Evolutionary conservation across 1,140 invertebrate species (phyloP).

Genomic region (Hetaerina americana): DNA sequence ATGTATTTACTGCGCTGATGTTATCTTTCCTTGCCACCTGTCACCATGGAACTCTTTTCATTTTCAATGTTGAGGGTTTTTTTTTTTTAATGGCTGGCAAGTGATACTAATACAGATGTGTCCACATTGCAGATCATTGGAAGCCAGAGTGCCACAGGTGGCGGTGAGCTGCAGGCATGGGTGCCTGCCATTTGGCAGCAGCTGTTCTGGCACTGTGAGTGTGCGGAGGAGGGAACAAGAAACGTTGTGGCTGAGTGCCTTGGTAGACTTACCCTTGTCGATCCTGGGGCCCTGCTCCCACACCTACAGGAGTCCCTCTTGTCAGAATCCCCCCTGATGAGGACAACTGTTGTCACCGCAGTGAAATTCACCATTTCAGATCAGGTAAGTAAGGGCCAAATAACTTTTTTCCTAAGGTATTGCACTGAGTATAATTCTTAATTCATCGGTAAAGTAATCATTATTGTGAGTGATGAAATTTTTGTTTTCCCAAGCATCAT

Average conservation of each 20-base stretch:
- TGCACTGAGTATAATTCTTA: too few species aligned
- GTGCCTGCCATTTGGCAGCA: constrained; percentile 80
- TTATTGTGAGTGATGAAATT: too few species aligned
- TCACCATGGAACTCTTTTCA: too few species aligned
- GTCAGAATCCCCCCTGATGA: constrained; percentile 69
- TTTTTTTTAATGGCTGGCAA: too few species aligned
- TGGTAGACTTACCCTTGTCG: constrained; percentile 91
- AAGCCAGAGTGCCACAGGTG: constrained; percentile 63
- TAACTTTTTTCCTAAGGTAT: too few species aligned
- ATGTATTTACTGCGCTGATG: background rate
- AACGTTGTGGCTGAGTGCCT: constrained; percentile 98
- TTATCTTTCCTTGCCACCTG: background rate
- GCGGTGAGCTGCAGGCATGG: constrained; percentile 68
- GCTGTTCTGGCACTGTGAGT: constrained; percentile 88
- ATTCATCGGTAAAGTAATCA: too few species aligned
- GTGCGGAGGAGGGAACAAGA: constrained; percentile 89
- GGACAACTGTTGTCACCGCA: constrained; percentile 94
- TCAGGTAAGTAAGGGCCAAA: constrained; percentile 43
- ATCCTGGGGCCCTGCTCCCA: constrained; percentile 70
- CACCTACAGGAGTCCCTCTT: constrained; percentile 62
- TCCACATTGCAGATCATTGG: constrained; percentile 57
- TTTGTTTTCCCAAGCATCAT: too few species aligned
- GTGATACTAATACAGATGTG: constrained; percentile 10
- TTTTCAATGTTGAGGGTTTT: constrained; percentile 8
- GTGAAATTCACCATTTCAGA: constrained; percentile 97